Base-by-base conservation (phyloP, 2,888 invertebrate species). In the Zonitis immaculata region DNA sequence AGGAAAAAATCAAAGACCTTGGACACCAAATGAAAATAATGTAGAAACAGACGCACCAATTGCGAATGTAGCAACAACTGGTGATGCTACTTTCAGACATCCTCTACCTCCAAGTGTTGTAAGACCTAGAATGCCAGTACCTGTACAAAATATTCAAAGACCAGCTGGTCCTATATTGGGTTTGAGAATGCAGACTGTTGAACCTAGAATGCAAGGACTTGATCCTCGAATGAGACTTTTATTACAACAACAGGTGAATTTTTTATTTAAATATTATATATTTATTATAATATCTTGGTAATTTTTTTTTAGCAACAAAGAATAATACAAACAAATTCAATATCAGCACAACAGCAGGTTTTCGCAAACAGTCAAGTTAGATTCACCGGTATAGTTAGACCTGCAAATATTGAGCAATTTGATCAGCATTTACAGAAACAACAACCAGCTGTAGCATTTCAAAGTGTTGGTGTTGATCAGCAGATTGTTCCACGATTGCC, bases 71-170 rank as follows among this genome's bases (percentile, higher is more conserved):
- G 42, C 63, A 16, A 65, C 72, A 63, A 51, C 74, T 65, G 80
- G 78, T 1, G 85, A 84, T 39, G 81, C 80, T 51, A 86, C 84
- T 26, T 87, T 86, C 74, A 80, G 88, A 8, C 87, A 86, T 63
- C 88, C 88, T 8, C 74, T 88, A 63, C 87, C 87, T 8, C 81
- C 82, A 26, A 77, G 79, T 57, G 77, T 79, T 42, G 76, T 77
- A 6, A 74, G 82, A 61, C 79, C 81, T 6, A 75, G 81, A 55
- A 73, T 78, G 67, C 79, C 81, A 11, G 59, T 71, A 14, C 60
- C 71, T 42, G 50, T 59, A 42, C 60, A 66, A 7, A 68, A 65
- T 35, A 63, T 70, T 43, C 57, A 70, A 30, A 66, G 75, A 30
- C 73, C 70, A 52, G 68, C 71, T n/a, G 59, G 59, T 6, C 46